Conservation (phyloP, 2,888 invertebrate genomes). For the Luperina testacea region DNA sequence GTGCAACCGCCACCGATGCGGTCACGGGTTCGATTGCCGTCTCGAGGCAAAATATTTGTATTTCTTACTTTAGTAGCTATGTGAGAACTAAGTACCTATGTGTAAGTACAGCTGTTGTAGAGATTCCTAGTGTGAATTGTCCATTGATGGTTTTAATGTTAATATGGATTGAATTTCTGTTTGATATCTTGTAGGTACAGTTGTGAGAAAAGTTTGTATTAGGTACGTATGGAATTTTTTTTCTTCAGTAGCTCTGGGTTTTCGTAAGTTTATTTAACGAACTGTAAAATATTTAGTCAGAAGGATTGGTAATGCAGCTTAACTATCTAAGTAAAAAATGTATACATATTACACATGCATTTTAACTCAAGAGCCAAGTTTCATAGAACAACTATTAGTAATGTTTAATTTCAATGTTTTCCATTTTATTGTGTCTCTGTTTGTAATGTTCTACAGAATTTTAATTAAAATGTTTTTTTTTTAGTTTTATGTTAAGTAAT, state of each 20-base stretch:
- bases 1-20: conserved; percentile 1
- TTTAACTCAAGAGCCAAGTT: too few relatives aligned
- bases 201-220: not conserved
- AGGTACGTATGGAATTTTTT: too few relatives aligned
- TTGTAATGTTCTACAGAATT: too few relatives aligned
- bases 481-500: too few relatives aligned
- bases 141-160: conserved; percentile 43
- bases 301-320: too few relatives aligned
- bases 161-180: not conserved
- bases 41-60: conserved; percentile 42
- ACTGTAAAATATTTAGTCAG: not conserved
- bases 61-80: not conserved
- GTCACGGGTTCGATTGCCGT: conserved; percentile 23
- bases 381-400: too few relatives aligned
- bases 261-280: not conserved
- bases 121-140: conserved; percentile 24
- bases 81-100: not conserved
- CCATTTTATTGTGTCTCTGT: too few relatives aligned
- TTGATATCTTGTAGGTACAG: not conserved
- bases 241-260: not conserved
- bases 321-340: not conserved
- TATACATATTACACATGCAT: too few relatives aligned
- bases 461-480: too few relatives aligned
- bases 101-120: not conserved
- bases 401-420: too few relatives aligned